Evolutionary conservation across 2,113 vertebrate genomes (phyloP).

Genomic region (Arothron firmamentum): DNA sequence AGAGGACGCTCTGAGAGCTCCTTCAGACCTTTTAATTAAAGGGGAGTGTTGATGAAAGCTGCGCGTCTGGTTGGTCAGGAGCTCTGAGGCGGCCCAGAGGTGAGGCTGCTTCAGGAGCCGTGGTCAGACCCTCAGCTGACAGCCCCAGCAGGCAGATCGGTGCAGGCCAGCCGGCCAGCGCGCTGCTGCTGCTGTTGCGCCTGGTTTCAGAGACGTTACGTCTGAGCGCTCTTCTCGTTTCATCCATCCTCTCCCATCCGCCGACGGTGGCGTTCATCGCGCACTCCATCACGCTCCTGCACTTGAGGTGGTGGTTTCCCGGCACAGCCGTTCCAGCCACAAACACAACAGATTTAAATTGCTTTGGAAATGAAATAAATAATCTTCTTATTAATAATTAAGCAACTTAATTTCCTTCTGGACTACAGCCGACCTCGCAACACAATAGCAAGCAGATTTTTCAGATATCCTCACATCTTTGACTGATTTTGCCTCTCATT

Average conservation of each 20-base stretch:
- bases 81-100: too few species aligned
- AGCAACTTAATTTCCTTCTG: slow-evolving; percentile 10
- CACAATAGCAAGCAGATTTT: background rate
- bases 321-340: too few species aligned
- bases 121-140: too few species aligned
- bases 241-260: background rate
- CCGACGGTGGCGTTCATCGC: too few species aligned
- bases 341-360: slow-evolving; percentile 6
- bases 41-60: too few species aligned
- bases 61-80: too few species aligned
- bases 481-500: slow-evolving; percentile 12
- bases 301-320: too few species aligned
- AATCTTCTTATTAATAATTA: slow-evolving; percentile 3
- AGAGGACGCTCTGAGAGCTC: background rate
- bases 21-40: background rate
- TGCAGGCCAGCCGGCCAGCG: too few species aligned
- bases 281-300: too few species aligned
- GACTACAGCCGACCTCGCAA: background rate
- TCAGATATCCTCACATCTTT: slow-evolving; percentile 10
- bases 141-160: too few species aligned
- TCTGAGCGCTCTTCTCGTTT: background rate
- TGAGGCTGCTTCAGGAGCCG: too few species aligned
- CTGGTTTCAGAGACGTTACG: background rate
- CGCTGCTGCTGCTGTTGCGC: too few species aligned
- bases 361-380: slow-evolving; percentile 6